Evolutionary conservation across 2,797 vertebrate genomes (phyloP), one percentile per base, ranked within the genome.

Genomic region (Podarcis lilfordi): DNA sequence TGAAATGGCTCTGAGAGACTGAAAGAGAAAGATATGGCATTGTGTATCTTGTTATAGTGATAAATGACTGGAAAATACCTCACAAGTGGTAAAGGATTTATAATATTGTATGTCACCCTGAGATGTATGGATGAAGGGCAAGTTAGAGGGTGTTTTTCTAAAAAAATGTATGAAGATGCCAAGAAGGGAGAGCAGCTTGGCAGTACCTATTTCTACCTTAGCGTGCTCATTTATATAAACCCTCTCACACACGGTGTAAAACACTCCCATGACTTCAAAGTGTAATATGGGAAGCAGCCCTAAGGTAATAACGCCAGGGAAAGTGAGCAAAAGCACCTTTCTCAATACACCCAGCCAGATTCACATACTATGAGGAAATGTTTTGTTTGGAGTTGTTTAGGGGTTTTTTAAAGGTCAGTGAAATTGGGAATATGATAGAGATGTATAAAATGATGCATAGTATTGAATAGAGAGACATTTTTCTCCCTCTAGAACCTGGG

Each of bases 211-310:
- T 55, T 59, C 25, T 76, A 37, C 13, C 8, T 85, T 61, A 61
- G 50, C 25, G 11, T 13, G 1, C 32, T 71, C 71, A 64, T 75
- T 74, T 74, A 74, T 59, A 59, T 61, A 75, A 74, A 29, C 11
- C 45, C 13, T 59, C 13, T 84, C 15, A 61, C 55, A 27, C 61
- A 72, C 6, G 35, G 21, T 85, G 32, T 55, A 81, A 32, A 64
- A 85, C 13, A 85, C 75, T 85, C 74, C 72, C 84, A 85, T 21
- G 59, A 29, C 74, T 77, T 85, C 55, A 76, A 77, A 64, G 59
- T 23, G 40, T 43, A 64, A 77, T 43, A 77, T 64, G 43, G 55
- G 59, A 64, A 85, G 77, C 71, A 59, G 82, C 82, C 82, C 50
- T n/a, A 37, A 74, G 82, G 71, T 32, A 32, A 32, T 27, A 29